Evolutionary conservation across 2,113 vertebrate genomes (phyloP), one percentile per base, ranked within the genome.

Genomic region (Rhegmatorhina hoffmannsi): DNA sequence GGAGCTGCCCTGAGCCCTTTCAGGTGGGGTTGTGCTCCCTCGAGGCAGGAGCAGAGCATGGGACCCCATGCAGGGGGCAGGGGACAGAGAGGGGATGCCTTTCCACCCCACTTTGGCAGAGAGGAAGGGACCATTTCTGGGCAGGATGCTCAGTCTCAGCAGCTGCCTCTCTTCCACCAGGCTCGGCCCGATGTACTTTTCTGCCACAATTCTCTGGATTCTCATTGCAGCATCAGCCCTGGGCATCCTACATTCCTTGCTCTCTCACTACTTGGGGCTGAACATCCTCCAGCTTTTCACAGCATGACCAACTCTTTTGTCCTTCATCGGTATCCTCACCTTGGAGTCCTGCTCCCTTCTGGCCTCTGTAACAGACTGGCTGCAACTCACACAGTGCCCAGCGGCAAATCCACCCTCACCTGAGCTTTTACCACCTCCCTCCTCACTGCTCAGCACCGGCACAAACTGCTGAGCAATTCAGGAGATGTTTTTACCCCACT

Each of bases 141-240:
- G 8, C 1, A 0, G 46, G 18, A 40, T 58, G 38, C 34, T 56
- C 0, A 0, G 14, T 59, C 72, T 80, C 84, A 89, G 59, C 67
- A 67, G 40, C 31, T 94, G 43, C 50, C 15, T 97, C 72, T 95
- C 62, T 88, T 49, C 59, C 10, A 8, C 23, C 93, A 98, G 98
- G 84, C 90, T 98, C 20, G 1, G 81, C 63, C 97, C 98, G 0
- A 95, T 98, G 66, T 98, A 98, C 38, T 94, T 98, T 23, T 80
- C 93, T 8, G 73, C 96, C 7, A 97, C 96, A 67, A 86, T 98
- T 52, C 98, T 97, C 58, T 98, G 98, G 98, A 70, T 94, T 77
- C 97, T 98, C 55, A 17, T 97, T 3, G 92, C 56, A 13, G 66
- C 78, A 0, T 96, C 98, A 19, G 85, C 52, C 11, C 38, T 97